Base-by-base conservation (phyloP, 2,888 invertebrate species). In the Eustalomyia histrio region DNA sequence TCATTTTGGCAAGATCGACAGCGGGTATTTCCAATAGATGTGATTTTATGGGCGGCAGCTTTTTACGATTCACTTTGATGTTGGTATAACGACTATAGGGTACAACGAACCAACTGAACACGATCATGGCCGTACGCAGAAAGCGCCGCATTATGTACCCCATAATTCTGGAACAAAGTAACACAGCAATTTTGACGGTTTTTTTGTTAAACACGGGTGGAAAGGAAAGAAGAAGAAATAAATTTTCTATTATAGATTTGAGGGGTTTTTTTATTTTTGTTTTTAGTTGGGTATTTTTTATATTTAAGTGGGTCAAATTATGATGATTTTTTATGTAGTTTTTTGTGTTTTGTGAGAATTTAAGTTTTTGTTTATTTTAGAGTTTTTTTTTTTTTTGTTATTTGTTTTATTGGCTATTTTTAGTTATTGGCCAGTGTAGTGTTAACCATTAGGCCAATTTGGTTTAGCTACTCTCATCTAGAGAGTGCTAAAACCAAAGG, bases 1-100 rank as follows among this genome's bases (percentile, higher is more conserved):
- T 96, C 92, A 94, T 94, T 85, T 91, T 92, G 6, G 95, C 93
- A 78, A 96, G 90, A 76, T 92, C 92, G 14, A 93, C 93, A 53
- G 95, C 96, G 79, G 95, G 93, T 86, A 94, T 92, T 86, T 94
- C 92, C 63, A 96, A 92, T 83, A 96, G 87, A 21, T 93, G 92
- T 87, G 95, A 93, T 50, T 91, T 91, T 10, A 95, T 94, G 2
- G 94, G 93, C 24, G 95, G 94, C 86, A 94, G 92, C 90, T 92
- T 92, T 87, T 92, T 92, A 73, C 91, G 92, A 83, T 92, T 91
- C 86, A 92, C 92, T 85, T 93, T 92, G 86, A 91, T 92, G 85
- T 90, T 91, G 85, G 89, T 89, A 84, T 89, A 87, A 52, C 90
- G 89, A 85, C 90, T 91, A 84, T 91, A 91, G 86, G 93, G 93